A percentile compares a stretch with the other conserved stretches of the same genome.
Evolutionary conservation across 2,797 vertebrate genomes (phyloP).

Genomic region (Phyllotis vaccarum): DNA sequence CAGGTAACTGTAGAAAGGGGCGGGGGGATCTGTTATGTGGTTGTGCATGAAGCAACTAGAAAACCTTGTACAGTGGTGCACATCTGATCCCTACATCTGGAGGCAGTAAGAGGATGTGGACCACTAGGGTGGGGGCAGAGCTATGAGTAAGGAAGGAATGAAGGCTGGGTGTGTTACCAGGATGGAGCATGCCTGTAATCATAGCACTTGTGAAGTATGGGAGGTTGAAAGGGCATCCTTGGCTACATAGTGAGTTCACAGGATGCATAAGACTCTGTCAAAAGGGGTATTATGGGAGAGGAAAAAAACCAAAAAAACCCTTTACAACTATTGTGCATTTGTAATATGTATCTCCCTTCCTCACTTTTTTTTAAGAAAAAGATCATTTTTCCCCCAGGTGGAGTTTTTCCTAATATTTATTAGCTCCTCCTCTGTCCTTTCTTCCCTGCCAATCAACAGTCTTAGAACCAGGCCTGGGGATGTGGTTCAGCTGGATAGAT

Average conservation of each 20-base stretch:
- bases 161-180: not conserved
- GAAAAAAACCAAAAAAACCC: not conserved
- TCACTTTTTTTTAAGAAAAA: constrained; percentile 40
- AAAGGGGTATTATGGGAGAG: no score
- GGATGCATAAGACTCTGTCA: not conserved
- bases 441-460: constrained; percentile 7
- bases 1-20: constrained; percentile 89
- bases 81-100: not conserved
- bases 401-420: not conserved
- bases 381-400: not conserved
- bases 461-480: not conserved
- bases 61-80: no score
- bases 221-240: not conserved
- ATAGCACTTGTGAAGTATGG: not conserved
- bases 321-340: not conserved
- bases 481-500: no score
- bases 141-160: not conserved
- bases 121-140: not conserved
- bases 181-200: not conserved
- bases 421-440: not conserved
- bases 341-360: not conserved
- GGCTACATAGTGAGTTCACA: not conserved
- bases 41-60: not conserved
- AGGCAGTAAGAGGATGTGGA: not conserved
- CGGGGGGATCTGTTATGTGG: not conserved